These are phyloP conservation scores for Erynnis tages DNA, from an alignment of 2,888 invertebrate species.

Conservation along the genomic window DNA sequence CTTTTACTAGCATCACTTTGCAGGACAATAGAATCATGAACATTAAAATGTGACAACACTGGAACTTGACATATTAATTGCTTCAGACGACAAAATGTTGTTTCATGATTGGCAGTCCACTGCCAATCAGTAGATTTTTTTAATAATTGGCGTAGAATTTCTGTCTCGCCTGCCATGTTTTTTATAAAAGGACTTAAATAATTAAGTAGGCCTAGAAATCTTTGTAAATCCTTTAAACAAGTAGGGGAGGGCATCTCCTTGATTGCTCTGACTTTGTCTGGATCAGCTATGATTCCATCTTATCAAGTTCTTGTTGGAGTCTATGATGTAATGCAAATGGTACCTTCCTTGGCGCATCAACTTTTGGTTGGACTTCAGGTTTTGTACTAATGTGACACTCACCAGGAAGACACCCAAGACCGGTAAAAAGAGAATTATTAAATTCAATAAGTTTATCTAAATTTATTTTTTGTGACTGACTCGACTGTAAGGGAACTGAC, in stretches of 20 bases:
- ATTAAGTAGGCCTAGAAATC: constrained; percentile 3
- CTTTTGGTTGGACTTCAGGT: constrained; percentile 29
- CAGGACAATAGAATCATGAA: constrained; percentile 21
- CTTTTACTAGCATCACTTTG: neutral
- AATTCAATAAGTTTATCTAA: constrained; percentile 29
- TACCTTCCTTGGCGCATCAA: constrained; percentile 33
- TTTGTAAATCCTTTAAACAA: neutral
- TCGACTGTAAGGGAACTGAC: too few species aligned
- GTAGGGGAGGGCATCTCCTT: neutral
- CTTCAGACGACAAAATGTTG: neutral
- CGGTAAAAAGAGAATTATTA: constrained; percentile 28
- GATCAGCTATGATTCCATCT: constrained; percentile 34
- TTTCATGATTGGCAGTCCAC: neutral
- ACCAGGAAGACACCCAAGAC: constrained; percentile 33
- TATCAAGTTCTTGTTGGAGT: constrained; percentile 30
- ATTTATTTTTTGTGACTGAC: too few species aligned
- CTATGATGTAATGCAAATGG: constrained; percentile 31
- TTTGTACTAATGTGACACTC: constrained; percentile 30
- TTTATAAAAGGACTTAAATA: constrained; percentile 1
- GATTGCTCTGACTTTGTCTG: constrained; percentile 31
- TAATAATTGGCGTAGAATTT: neutral
- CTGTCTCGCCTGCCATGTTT: neutral
- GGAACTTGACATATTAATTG: constrained; percentile 27
- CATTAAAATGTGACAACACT: constrained; percentile 28
- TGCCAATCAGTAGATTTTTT: constrained; percentile 1